Conservation (phyloP, 1,140 invertebrate species). For the Neoseiulus cucumeris region DNA sequence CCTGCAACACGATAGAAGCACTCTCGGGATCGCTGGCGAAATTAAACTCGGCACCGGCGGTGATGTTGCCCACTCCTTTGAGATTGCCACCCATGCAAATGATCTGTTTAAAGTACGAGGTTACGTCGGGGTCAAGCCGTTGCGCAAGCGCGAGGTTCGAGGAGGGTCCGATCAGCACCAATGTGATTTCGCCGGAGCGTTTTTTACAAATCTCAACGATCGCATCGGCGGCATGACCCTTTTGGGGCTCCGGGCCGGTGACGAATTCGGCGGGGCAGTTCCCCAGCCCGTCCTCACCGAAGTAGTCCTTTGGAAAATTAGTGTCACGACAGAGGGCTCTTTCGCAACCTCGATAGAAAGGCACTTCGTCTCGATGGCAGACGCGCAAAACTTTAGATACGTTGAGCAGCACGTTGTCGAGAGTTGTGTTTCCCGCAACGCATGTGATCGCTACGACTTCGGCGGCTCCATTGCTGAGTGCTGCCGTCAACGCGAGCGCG, state of each 20-base stretch:
- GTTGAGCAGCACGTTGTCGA: slow-evolving; percentile 38
- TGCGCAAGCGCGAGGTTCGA: slow-evolving; percentile 54
- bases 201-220: neutral
- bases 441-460: slow-evolving; percentile 39
- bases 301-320: slow-evolving; percentile 15
- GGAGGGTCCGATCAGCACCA: slow-evolving; percentile 36
- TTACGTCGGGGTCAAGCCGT: slow-evolving; percentile 37
- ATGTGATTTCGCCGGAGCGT: slow-evolving; percentile 14
- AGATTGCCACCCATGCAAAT: slow-evolving; percentile 57
- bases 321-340: slow-evolving; percentile 17
- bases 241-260: slow-evolving; percentile 8
- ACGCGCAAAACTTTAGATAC: slow-evolving; percentile 35
- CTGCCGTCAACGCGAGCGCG: slow-evolving; percentile 1
- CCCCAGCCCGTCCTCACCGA: slow-evolving; percentile 24
- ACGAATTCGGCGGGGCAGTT: slow-evolving; percentile 19
- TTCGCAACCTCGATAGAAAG: slow-evolving; percentile 19
- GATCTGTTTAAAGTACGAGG: slow-evolving; percentile 34
- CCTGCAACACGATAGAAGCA: slow-evolving; percentile 42
- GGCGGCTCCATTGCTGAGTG: neutral
- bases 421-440: slow-evolving; percentile 37
- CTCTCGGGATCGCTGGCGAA: slow-evolving; percentile 56
- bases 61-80: slow-evolving; percentile 43
- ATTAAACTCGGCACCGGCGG: slow-evolving; percentile 50
- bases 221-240: slow-evolving; percentile 10
- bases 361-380: slow-evolving; percentile 29